Conservation (phyloP, 53 echinoderm and acorn worm species). For the Crossaster papposus region DNA sequence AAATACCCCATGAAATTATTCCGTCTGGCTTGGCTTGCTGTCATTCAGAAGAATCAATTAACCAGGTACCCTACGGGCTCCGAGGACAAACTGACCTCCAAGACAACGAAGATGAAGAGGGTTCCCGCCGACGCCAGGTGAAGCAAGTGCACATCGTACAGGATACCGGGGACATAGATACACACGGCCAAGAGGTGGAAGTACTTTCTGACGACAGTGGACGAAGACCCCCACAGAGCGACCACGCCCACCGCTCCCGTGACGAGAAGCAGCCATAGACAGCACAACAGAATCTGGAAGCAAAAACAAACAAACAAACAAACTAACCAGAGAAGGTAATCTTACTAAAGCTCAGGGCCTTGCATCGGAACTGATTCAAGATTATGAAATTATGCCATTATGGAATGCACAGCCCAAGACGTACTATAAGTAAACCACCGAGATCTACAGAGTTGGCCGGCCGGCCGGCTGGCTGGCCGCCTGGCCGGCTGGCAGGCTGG, state of each 20-base stretch:
- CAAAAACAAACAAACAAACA: not conserved
- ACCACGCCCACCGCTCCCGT: conserved; percentile 71
- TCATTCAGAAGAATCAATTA: too few species aligned
- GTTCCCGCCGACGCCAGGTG: conserved; percentile 85
- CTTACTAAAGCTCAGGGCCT: not conserved
- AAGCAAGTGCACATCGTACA: conserved; percentile 74
- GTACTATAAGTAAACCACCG: too few species aligned
- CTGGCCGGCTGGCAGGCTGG: too few species aligned
- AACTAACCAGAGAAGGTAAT: not conserved
- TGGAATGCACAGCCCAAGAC: too few species aligned
- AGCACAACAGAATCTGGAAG: conserved; percentile 73
- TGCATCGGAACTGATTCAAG: too few species aligned
- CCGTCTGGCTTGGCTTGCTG: too few species aligned
- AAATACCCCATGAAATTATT: too few species aligned
- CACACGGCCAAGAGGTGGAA: conserved; percentile 88
- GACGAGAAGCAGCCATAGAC: conserved; percentile 76
- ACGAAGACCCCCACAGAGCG: conserved; percentile 69
- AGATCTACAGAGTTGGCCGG: too few species aligned
- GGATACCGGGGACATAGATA: conserved; percentile 83
- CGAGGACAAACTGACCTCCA: conserved; percentile 84
- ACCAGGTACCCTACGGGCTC: too few species aligned
- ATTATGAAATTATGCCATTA: too few species aligned
- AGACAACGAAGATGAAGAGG: conserved; percentile 78
- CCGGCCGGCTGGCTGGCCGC: too few species aligned
- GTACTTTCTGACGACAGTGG: conserved; percentile 87